Percentiles rank a stretch among this genome's conserved stretches.
These are phyloP conservation scores for Sweltsa coloradensis DNA, from an alignment of 1,140 invertebrate species.

Conservation along the genomic window DNA sequence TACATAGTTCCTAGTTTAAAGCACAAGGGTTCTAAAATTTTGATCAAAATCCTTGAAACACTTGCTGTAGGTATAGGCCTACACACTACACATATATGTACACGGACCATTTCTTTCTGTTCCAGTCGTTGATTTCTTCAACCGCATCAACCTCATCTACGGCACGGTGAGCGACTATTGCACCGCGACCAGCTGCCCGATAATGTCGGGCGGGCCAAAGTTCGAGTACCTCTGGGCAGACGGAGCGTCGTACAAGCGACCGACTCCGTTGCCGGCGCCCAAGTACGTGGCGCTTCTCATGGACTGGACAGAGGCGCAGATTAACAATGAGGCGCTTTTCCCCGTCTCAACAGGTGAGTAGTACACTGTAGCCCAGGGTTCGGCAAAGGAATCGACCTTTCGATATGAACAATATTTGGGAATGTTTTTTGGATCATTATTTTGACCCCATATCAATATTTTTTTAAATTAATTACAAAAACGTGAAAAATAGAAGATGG, in stretches of 20 bases:
- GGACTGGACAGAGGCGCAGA: slow-evolving; percentile 91
- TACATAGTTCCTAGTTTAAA: slow-evolving; percentile 17
- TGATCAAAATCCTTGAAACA: background rate
- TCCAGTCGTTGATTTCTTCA: slow-evolving; percentile 92
- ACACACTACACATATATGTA: background rate
- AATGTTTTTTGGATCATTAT: too few relatives aligned
- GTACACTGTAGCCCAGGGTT: too few relatives aligned
- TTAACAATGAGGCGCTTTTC: slow-evolving; percentile 82
- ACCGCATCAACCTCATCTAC: slow-evolving; percentile 87
- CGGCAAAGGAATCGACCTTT: too few relatives aligned
- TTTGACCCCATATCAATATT: too few relatives aligned
- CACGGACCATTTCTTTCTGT: slow-evolving; percentile 16
- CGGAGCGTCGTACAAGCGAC: slow-evolving; percentile 67
- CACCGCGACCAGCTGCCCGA: slow-evolving; percentile 73
- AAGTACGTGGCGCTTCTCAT: slow-evolving; percentile 80
- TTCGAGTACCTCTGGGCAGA: slow-evolving; percentile 95
- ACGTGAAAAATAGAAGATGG: too few relatives aligned
- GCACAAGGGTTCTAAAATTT: slow-evolving; percentile 1
- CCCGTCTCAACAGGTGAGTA: slow-evolving; percentile 60
- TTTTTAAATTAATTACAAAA: too few relatives aligned
- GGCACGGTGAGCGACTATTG: slow-evolving; percentile 85
- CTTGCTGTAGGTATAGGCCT: too few relatives aligned
- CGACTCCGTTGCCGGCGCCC: slow-evolving; percentile 74
- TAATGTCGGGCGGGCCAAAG: slow-evolving; percentile 77
- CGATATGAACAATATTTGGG: too few relatives aligned